phyloP scores from a whole-genome alignment of 2,888 invertebrate genomes.

The Fissipunctia ypsillon region DNA sequence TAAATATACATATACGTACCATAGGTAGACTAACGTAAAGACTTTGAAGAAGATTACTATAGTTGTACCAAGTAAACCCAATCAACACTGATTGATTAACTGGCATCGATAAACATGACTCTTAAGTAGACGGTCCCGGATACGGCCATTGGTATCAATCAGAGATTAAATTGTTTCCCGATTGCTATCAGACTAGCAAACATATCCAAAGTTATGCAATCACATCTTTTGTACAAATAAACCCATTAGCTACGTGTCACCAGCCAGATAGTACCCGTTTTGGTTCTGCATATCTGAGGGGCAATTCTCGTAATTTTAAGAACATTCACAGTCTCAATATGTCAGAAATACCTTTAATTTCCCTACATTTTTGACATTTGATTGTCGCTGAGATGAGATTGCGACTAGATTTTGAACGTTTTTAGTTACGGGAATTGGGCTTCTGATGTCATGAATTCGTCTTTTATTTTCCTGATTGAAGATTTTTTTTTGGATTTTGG shows the following conservation, averaged over 20 bases:
- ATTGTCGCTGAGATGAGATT: too few species aligned
- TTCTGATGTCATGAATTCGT: neutral
- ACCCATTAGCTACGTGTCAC: neutral
- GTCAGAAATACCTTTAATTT: too few species aligned
- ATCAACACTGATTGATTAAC: constrained; percentile 12
- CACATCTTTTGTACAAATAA: neutral
- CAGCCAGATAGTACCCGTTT: neutral
- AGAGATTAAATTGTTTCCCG: constrained; percentile 11
- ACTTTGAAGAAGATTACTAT: neutral
- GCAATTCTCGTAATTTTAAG: too few species aligned
- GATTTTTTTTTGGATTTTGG: neutral
- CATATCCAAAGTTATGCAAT: constrained; percentile 24
- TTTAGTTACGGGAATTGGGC: too few species aligned
- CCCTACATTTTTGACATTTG: too few species aligned
- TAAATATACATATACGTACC: neutral
- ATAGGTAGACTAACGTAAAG: neutral
- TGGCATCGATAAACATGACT: constrained; percentile 25
- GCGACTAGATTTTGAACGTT: too few species aligned
- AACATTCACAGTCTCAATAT: too few species aligned
- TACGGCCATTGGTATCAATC: constrained; percentile 5
- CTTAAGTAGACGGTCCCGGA: constrained; percentile 4
- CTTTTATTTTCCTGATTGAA: neutral
- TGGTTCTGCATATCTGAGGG: neutral
- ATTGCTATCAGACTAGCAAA: constrained; percentile 21
- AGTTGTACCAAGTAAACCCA: neutral